Evolutionary conservation across 2,113 vertebrate genomes (phyloP), one percentile per base, ranked within the genome.

Genomic region (Sebastes fasciatus): DNA sequence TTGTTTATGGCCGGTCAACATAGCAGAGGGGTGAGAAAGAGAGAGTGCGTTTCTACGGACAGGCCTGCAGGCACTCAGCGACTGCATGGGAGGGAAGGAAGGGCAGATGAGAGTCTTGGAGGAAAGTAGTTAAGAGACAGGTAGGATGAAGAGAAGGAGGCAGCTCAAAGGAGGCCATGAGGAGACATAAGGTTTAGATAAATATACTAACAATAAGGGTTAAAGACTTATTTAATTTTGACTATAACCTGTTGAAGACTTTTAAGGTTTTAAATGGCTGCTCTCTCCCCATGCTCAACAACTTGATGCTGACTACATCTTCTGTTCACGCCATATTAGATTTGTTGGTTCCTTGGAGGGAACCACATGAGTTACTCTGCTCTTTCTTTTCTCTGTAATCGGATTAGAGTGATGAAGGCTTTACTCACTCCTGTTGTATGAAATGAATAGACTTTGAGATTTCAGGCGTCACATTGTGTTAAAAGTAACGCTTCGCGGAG

Each of bases 1-100:
- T 86, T 83, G 86, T 95, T 95, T 93, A 92, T 82, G 85, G 84
- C 66, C 55, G 12, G 94, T 91, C 92, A 94, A 95, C 85, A 93
- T 94, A 5, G 71, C 94, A 88, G 75, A 77, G 1, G 34, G 79
- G 86, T 85, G 94, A 72, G 84, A 93, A 83, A 49, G n/a, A 19
- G 65, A 88, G 34, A 34, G 34, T 34, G 4, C 34, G 82, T 40
- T 69, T 76, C 84, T 65, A 21, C 1, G 8, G 48, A 60, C 26
- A 13, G 72, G 52, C 14, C 34, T 2, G 12, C 23, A 26, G 21
- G 9, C 40, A 21, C 68, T 17, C 10, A 55, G 42, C 46, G 63
- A 19, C 17, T 3, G 10, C 21, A 13, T 2, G n/a, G 57, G 72
- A 57, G 23, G 40, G 63, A 66, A 40, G 11, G 4, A 40, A 40